A percentile compares a stretch with the other conserved stretches of the same genome.
Conservation (phyloP, 2,113 vertebrate species). For the Meriones unguiculatus region DNA sequence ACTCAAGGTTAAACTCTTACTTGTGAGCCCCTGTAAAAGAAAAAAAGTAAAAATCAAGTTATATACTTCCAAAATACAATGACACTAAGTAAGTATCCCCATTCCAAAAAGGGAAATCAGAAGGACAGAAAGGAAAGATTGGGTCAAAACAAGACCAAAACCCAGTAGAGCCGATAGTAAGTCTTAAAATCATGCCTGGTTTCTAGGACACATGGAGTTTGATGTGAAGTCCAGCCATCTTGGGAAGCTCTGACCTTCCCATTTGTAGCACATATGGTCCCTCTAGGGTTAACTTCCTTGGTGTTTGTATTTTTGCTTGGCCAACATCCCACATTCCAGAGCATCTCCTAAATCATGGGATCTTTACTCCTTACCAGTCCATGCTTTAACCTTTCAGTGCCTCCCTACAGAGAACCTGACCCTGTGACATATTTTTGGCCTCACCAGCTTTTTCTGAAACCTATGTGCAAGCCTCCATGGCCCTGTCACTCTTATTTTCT, state of each 20-base stretch:
- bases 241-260: background rate
- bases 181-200: too few relatives aligned
- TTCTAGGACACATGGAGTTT: background rate
- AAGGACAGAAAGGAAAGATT: background rate
- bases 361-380: background rate
- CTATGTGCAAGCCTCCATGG: background rate
- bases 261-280: background rate
- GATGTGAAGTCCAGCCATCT: background rate
- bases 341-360: background rate
- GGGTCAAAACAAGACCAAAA: background rate
- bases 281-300: background rate
- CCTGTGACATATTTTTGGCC: background rate
- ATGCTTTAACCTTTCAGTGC: background rate
- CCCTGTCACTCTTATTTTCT: background rate
- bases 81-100: background rate
- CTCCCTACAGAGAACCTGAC: background rate
- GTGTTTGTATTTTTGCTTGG: background rate
- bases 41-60: background rate
- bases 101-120: background rate
- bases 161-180: background rate
- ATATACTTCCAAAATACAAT: background rate
- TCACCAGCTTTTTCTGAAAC: background rate
- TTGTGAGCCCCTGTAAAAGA: background rate
- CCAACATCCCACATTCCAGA: background rate
- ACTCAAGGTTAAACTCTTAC: background rate